Percentiles rank a stretch among this genome's conserved stretches.
Evolutionary conservation across 2,888 invertebrate genomes (phyloP).

Genomic region (Latheticus oryzae): DNA sequence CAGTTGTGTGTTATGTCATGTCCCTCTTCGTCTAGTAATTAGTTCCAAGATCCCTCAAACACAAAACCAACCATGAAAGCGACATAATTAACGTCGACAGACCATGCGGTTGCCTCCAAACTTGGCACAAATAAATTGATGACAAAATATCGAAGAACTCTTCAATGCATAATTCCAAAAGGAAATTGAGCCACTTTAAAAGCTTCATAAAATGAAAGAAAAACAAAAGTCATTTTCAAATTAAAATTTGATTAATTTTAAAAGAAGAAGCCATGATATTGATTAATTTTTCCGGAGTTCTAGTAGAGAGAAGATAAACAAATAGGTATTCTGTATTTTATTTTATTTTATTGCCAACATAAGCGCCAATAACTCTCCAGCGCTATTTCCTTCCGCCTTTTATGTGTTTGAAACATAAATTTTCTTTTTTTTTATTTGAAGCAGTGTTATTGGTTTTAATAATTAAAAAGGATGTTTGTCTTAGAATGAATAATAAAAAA

Average conservation of each 20-base stretch:
- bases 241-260: too few relatives aligned
- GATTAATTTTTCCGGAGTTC: too few relatives aligned
- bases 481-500: neutral
- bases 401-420: slow-evolving; percentile 27
- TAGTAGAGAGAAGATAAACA: slow-evolving; percentile 25
- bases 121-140: neutral
- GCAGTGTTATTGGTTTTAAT: slow-evolving; percentile 21
- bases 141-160: too few relatives aligned
- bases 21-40: slow-evolving; percentile 28
- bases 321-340: slow-evolving; percentile 24
- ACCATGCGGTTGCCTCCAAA: slow-evolving; percentile 5
- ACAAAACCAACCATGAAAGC: slow-evolving; percentile 26
- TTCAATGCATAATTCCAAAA: too few relatives aligned
- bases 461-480: slow-evolving; percentile 17
- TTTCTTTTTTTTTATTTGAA: neutral
- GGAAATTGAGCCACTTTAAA: too few relatives aligned
- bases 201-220: too few relatives aligned
- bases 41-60: slow-evolving; percentile 30
- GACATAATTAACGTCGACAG: slow-evolving; percentile 21
- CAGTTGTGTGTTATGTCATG: slow-evolving; percentile 26
- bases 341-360: slow-evolving; percentile 30
- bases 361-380: slow-evolving; percentile 22
- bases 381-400: slow-evolving; percentile 22
- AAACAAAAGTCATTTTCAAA: too few relatives aligned
- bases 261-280: too few relatives aligned